Evolutionary conservation across 2,888 invertebrate species (phyloP).

Genomic region (Trichacis sp.): DNA sequence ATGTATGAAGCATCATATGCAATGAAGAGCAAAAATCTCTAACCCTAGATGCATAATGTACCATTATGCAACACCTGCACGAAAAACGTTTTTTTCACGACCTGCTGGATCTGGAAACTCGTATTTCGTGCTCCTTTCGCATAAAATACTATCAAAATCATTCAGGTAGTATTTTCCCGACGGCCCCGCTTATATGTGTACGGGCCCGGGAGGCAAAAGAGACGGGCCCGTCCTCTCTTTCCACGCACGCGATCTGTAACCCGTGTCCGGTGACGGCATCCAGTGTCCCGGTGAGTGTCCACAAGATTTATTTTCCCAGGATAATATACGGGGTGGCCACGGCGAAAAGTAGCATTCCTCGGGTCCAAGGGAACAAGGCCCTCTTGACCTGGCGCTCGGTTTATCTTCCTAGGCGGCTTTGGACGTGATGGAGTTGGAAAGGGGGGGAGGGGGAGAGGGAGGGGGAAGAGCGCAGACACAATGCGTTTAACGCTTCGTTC

Average conservation of each 20-base stretch:
- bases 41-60: no score
- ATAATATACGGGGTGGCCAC: constrained; percentile 59
- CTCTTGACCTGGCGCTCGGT: constrained; percentile 2
- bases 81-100: no score
- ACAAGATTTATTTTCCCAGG: constrained; percentile 68
- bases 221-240: constrained; percentile 58
- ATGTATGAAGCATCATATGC: no score
- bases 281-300: constrained; percentile 61
- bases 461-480: background rate
- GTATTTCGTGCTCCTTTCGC: no score
- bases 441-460: background rate
- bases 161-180: no score
- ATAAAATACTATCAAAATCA: no score
- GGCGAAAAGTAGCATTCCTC: constrained; percentile 47
- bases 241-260: constrained; percentile 65
- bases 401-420: constrained; percentile 3
- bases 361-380: constrained; percentile 3
- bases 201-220: background rate
- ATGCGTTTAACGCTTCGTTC: background rate
- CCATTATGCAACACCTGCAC: no score
- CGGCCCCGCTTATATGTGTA: constrained; percentile 8
- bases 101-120: no score
- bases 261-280: constrained; percentile 67
- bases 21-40: no score
- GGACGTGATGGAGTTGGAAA: background rate